phyloP scores from a whole-genome alignment of 1,140 invertebrate species.

The Agrypnia vestita region DNA sequence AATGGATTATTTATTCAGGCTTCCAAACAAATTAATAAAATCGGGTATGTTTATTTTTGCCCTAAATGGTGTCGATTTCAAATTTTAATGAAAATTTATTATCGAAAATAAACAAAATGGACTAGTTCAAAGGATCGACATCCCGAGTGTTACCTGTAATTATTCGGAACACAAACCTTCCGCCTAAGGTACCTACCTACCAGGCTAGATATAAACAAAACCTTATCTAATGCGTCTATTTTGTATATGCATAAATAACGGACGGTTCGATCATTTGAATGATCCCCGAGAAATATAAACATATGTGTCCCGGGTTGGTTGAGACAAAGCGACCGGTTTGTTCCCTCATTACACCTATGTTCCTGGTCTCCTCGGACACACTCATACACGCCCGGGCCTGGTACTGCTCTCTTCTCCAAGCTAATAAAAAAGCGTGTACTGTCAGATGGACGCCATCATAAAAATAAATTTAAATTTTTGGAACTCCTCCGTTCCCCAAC shows the following conservation, averaged over 20 bases:
- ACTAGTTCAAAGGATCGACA: slow-evolving; percentile 27
- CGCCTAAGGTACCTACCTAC: background rate
- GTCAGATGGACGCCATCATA: slow-evolving; percentile 59
- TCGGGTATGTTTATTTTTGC: slow-evolving; percentile 5
- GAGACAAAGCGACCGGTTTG: slow-evolving; percentile 52
- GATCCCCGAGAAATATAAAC: slow-evolving; percentile 47
- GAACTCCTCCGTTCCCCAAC: slow-evolving; percentile 51
- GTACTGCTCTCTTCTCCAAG: slow-evolving; percentile 32
- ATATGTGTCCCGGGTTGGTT: slow-evolving; percentile 20
- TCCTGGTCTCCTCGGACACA: slow-evolving; percentile 6
- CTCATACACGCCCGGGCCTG: background rate
- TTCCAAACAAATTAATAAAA: background rate
- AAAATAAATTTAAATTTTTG: slow-evolving; percentile 61
- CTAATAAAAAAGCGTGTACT: slow-evolving; percentile 59
- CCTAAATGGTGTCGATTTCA: slow-evolving; percentile 28
- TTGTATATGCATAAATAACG: slow-evolving; percentile 48
- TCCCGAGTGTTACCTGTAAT: slow-evolving; percentile 1
- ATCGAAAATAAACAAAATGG: background rate
- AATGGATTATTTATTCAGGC: slow-evolving; percentile 15
- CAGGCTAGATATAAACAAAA: slow-evolving; percentile 22
- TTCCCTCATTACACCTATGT: slow-evolving; percentile 43
- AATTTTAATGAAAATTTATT: slow-evolving; percentile 41
- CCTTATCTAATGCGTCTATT: slow-evolving; percentile 45
- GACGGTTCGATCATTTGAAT: slow-evolving; percentile 45
- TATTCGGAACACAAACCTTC: background rate